Percentiles rank a stretch among this genome's conserved stretches.
These are phyloP conservation scores for Disparrhopalites patrizii DNA, from an alignment of 2,888 invertebrate genomes.

Conservation along the genomic window DNA sequence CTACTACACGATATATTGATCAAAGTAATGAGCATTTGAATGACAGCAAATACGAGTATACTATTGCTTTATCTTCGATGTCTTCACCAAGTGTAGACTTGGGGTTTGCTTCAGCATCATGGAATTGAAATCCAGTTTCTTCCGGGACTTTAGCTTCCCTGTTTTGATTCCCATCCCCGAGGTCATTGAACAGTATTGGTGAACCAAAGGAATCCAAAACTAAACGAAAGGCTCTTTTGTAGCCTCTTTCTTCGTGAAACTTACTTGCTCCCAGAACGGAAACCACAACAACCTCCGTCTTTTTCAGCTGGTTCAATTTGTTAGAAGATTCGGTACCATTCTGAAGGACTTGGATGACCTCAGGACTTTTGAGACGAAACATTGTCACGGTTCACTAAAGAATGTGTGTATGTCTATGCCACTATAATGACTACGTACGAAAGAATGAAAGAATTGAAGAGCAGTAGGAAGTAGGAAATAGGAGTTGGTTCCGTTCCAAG, in stretches of 20 bases:
- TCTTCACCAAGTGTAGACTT: background rate
- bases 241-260: conserved; percentile 28
- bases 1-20: background rate
- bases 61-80: background rate
- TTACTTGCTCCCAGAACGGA: conserved; percentile 61
- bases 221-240: conserved; percentile 41
- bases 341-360: conserved; percentile 30
- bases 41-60: no score
- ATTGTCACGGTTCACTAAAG: no score
- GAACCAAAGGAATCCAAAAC: conserved; percentile 43
- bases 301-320: conserved; percentile 15
- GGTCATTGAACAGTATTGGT: conserved; percentile 22
- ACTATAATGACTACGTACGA: no score
- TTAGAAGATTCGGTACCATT: conserved; percentile 24
- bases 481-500: no score
- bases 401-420: no score
- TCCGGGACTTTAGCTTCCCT: background rate
- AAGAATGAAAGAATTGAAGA: no score
- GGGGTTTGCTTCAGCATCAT: background rate
- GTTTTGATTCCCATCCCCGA: background rate
- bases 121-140: background rate
- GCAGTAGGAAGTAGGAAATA: no score
- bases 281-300: conserved; percentile 63
- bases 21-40: background rate
- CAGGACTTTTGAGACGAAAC: conserved; percentile 32